Evolutionary conservation across 2,797 vertebrate genomes (phyloP).

Genomic region (Poecilia velifera): DNA sequence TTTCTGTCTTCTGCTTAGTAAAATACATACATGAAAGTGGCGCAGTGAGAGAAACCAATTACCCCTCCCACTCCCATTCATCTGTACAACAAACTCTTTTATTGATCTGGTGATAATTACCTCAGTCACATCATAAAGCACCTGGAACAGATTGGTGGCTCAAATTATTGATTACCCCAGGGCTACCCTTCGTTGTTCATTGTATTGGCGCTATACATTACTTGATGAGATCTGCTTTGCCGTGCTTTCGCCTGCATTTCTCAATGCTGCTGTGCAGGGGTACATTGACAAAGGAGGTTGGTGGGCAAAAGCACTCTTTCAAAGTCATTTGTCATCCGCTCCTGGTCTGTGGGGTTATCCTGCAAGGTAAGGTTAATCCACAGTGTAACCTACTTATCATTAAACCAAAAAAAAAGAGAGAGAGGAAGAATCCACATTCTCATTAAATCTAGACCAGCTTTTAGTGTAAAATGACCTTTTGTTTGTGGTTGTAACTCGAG

Average conservation of each 20-base stretch:
- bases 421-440: slow-evolving; percentile 12
- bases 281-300: slow-evolving; percentile 61
- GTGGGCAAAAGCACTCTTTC: slow-evolving; percentile 59
- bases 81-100: slow-evolving; percentile 80
- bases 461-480: slow-evolving; percentile 74
- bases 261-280: slow-evolving; percentile 39
- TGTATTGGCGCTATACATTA: slow-evolving; percentile 77
- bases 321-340: slow-evolving; percentile 68
- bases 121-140: slow-evolving; percentile 85
- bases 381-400: slow-evolving; percentile 7
- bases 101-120: slow-evolving; percentile 85
- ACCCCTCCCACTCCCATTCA: slow-evolving; percentile 62
- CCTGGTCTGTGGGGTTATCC: slow-evolving; percentile 40
- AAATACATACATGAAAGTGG: slow-evolving; percentile 75
- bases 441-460: slow-evolving; percentile 60
- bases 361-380: slow-evolving; percentile 50
- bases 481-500: slow-evolving; percentile 68
- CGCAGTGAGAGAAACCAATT: slow-evolving; percentile 77
- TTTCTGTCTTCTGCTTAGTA: slow-evolving; percentile 51
- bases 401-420: not conserved
- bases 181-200: slow-evolving; percentile 77
- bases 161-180: slow-evolving; percentile 81
- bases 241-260: slow-evolving; percentile 50
- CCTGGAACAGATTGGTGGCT: slow-evolving; percentile 83
- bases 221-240: slow-evolving; percentile 76